Evolutionary conservation across 2,888 invertebrate genomes (phyloP).

Genomic region (Drosophila kokeensis): DNA sequence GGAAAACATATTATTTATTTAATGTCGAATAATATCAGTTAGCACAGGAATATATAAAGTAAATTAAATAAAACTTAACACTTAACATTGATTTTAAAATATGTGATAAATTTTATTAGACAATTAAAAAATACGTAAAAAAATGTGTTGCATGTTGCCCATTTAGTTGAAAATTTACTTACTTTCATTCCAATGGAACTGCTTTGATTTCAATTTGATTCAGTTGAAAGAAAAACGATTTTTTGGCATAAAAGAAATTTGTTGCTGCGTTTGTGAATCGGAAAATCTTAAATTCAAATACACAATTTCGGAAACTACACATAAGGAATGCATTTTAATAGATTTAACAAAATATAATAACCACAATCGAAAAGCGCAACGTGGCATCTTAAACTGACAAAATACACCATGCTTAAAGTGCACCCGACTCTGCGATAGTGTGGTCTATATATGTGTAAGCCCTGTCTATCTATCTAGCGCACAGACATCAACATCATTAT

Average conservation of each 20-base stretch:
- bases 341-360: background rate
- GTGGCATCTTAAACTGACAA: slow-evolving; percentile 39
- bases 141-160: background rate
- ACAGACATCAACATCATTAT: slow-evolving; percentile 49
- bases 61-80: background rate
- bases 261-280: background rate
- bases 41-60: background rate
- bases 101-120: background rate
- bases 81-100: background rate
- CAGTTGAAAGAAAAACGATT: background rate
- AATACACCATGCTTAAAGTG: slow-evolving; percentile 27
- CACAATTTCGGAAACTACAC: too few relatives aligned
- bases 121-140: rapidly evolving
- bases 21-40: background rate
- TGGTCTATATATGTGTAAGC: slow-evolving; percentile 14
- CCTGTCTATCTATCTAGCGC: slow-evolving; percentile 36
- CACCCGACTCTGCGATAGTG: slow-evolving; percentile 13
- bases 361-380: slow-evolving; percentile 31
- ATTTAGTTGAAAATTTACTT: background rate
- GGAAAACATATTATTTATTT: background rate
- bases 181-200: background rate
- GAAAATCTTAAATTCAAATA: background rate
- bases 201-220: background rate
- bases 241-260: background rate
- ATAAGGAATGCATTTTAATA: background rate